Base-by-base conservation (phyloP, 1,140 invertebrate species). In the Centruroides vittatus region DNA sequence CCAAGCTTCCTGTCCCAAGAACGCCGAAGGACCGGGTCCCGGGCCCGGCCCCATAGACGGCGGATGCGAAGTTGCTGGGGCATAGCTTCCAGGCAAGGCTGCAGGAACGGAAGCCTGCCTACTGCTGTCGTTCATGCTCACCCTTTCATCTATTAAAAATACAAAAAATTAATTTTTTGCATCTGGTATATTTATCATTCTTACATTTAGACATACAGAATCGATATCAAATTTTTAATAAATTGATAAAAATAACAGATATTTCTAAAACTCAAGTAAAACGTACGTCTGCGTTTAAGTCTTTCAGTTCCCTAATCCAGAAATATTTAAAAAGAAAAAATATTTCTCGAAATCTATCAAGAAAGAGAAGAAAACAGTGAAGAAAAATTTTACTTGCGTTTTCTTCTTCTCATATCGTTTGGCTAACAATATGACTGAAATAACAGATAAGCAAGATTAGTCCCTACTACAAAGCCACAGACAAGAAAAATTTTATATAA, bases 91-190 rank as follows among this genome's bases (percentile, higher is more conserved):
- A 51, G 64, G 64, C 51, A 65, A 48, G 34, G 55, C 61, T 47
- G 61, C 41, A 9, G 61, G 61, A 23, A 60, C 50, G 47, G 61
- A 34, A 47, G 55, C 60, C 47, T 65, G 64, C 57, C 58, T 55
- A 34, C 64, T 55, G 46, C 60, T 65, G 50, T 65, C 64, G 48
- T 59, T 62, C 64, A 65, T 65, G 34, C 48, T 60, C 58, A 49
- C 47, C 35, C 55, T 13, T 52, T 54, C 61, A 57, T 36, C 9
- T 63, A 35, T 48, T 23, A 60, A 60, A 52, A 48, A 5, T 11
- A 48, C 8, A 58, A 48, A 34, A 55, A 35, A 23, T 23, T 23
- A 23, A 23, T 23, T 23, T 23, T 23, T 23, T 23, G 2, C 23
- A 2, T 23, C 23, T 2, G 23, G 23, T 23, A 23, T 23, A 23